Evolutionary conservation across 2,888 invertebrate species (phyloP).

Genomic region (Biston betularia): DNA sequence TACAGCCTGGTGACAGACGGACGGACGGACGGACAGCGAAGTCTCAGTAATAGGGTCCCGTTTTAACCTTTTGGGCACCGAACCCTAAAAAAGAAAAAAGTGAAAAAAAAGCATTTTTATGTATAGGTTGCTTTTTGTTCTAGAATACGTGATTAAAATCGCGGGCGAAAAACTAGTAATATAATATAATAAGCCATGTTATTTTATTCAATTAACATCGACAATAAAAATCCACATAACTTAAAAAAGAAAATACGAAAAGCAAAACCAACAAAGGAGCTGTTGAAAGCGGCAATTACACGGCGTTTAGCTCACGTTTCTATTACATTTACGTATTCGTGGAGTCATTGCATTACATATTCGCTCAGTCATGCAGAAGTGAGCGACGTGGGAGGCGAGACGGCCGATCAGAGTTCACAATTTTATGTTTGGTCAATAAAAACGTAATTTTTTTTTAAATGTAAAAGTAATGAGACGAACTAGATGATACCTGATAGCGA

Average conservation of each 20-base stretch:
- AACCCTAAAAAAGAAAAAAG: too few relatives aligned
- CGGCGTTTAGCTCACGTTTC: constrained; percentile 70
- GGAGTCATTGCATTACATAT: constrained; percentile 40
- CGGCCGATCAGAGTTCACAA: constrained; percentile 7
- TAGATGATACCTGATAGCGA: too few relatives aligned
- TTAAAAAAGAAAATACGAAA: constrained; percentile 41
- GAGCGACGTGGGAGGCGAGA: constrained; percentile 13
- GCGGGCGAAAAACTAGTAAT: background rate
- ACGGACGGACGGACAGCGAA: too few relatives aligned
- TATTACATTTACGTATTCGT: constrained; percentile 60
- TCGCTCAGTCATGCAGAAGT: constrained; percentile 70
- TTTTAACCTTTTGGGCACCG: too few relatives aligned
- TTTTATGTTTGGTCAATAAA: too few relatives aligned
- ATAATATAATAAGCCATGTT: background rate
- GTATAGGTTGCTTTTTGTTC: too few relatives aligned
- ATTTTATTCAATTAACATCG: constrained; percentile 24
- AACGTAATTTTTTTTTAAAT: too few relatives aligned
- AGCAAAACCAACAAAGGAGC: constrained; percentile 50
- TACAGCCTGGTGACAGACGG: too few relatives aligned
- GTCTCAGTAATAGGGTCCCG: too few relatives aligned
- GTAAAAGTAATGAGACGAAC: too few relatives aligned
- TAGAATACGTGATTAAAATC: too few relatives aligned
- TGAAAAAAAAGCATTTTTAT: too few relatives aligned
- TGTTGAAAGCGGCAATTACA: constrained; percentile 61
- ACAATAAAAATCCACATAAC: constrained; percentile 25